These are phyloP conservation scores for Drosophila mayri DNA, from an alignment of 1,140 invertebrate species.

Conservation along the genomic window DNA sequence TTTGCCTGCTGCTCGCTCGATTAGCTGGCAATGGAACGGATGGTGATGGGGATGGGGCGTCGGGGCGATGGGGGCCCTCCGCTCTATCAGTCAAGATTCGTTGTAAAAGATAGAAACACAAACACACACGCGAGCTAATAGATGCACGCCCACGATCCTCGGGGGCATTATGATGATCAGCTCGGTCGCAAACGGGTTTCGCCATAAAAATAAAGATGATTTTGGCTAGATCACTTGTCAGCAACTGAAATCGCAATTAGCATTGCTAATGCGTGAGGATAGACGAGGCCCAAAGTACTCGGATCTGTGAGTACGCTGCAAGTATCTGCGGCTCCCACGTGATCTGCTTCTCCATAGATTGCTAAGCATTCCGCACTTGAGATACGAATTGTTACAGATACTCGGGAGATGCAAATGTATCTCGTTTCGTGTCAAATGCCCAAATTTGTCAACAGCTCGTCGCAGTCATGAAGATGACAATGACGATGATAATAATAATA, in stretches of 20 bases:
- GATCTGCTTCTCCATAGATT: slow-evolving; percentile 25
- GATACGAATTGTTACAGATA: slow-evolving; percentile 40
- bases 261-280: slow-evolving; percentile 72
- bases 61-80: slow-evolving; percentile 1
- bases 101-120: slow-evolving; percentile 61
- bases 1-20: slow-evolving; percentile 50
- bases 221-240: slow-evolving; percentile 72
- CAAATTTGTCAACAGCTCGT: slow-evolving; percentile 43
- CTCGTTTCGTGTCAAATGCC: slow-evolving; percentile 53
- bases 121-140: slow-evolving; percentile 54
- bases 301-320: slow-evolving; percentile 38
- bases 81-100: slow-evolving; percentile 24
- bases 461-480: slow-evolving; percentile 11
- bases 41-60: background rate
- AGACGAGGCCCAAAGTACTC: slow-evolving; percentile 41
- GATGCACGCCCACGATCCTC: slow-evolving; percentile 75
- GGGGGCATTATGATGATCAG: slow-evolving; percentile 36
- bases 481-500: slow-evolving; percentile 22
- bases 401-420: slow-evolving; percentile 44
- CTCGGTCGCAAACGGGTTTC: slow-evolving; percentile 59
- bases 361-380: slow-evolving; percentile 36
- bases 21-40: slow-evolving; percentile 36
- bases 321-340: slow-evolving; percentile 59
- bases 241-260: slow-evolving; percentile 65
- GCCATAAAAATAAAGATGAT: slow-evolving; percentile 78